Evolutionary conservation across 2,797 vertebrate genomes (phyloP), one percentile per base, ranked within the genome.

Genomic region (Cheracebus regulus): DNA sequence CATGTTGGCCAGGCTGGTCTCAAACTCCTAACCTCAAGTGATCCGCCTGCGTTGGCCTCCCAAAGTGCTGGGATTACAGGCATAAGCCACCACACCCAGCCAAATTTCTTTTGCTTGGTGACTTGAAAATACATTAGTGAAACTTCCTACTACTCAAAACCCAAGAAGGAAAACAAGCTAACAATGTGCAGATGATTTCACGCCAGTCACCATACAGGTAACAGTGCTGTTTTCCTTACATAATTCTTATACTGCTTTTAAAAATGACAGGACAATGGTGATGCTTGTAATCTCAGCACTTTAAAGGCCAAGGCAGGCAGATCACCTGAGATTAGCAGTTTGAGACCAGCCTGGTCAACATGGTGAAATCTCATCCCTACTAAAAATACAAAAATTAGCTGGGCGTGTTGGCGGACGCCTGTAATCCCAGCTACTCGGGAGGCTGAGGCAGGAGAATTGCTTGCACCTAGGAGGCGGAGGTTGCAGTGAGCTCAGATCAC

Each of bases 231-330:
- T 88, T 87, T 81, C 57, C 52, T 64, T 90, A 96, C n/a, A 52
- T 24, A 87, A 88, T 89, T 91, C 58, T 87, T 82, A 78, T 2
- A 72, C 10, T 72, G 36, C n/a, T 90, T 95, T 95, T 50, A 80
- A 41, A 93, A 83, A 24, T 33, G 17, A 61, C 14, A 89, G 26
- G 26, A 87, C 93, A 88, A 9, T 8, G 9, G 8, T 36, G 67
- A 70, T 5, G n/a, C 67, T 19, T 36, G 9, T 36, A 70, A 22
- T 70, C n/a, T n/a, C 67, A 70, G 19, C 17, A 70, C 19, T 70
- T 36, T 11, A 20, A 19, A 70, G n/a, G 67, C 67, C 0, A 4
- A 70, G 19, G n/a, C 9, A 8, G n/a, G 67, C 7, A 20, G 33
- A 70, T 5, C 19, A 36, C 67, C 67, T 36, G 67, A 70, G 67